Evolutionary conservation across 2,888 invertebrate genomes (phyloP), one percentile per base, ranked within the genome.

Genomic region (Pasiphila rectangulata): DNA sequence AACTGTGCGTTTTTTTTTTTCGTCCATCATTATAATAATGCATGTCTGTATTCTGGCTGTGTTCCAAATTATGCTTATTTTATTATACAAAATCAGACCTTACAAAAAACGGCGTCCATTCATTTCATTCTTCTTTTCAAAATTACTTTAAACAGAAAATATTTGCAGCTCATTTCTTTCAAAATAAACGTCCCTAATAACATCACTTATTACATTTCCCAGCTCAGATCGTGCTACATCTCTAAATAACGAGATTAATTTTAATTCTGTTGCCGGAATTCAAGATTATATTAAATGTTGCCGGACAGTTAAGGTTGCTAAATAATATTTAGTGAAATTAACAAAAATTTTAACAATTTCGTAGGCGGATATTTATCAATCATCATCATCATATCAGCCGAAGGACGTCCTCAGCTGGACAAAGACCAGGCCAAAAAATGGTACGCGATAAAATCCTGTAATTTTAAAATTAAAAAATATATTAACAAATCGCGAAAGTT

Each of bases 271-370:
- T 62, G 46, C 54, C 50, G 51, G 60, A 59, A 59, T 60, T 61
- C 59, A 51, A 63, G 72, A 78, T 78, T 77, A 74, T 74, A 78
- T 77, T 74, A 75, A 75, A 70, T 63, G 64, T 64, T 59, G 64
- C 64, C 65, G 29, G 29, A 12, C 9, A 37, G 32, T n/a, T n/a
- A 38, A 13, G 4, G 13, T n/a, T 29, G 29, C 3, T 17, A 38
- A 17, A 23, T 21, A 41, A 36, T 23, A 36, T 21, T 17, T 6
- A 15, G 34, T 30, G 32, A 25, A 36, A 20, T 1, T 5, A 34
- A 17, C 10, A 34, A 32, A 32, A 10, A 5, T 13, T 10, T 10
- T 12, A 27, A 27, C 25, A 27, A 27, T 27, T 27, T 13, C 13
- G 13, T 27, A 3, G 13, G 13, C 25, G 25, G 13, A 27, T 27